Base-by-base conservation (phyloP, 2,113 vertebrate species). In the Haemorhous mexicanus region DNA sequence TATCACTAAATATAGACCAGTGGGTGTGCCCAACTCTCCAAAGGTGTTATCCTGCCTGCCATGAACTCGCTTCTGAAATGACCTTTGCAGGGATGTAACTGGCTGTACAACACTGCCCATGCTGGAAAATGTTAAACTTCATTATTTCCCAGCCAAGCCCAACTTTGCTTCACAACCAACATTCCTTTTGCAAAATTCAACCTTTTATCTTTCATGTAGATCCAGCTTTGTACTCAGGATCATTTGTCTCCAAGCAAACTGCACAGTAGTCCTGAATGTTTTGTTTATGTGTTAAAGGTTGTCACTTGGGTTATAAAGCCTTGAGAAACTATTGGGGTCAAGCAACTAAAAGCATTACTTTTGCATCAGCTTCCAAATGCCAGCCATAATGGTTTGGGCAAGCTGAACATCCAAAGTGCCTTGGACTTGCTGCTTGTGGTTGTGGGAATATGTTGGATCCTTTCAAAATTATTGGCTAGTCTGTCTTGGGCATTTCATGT, bases 281-380 rank as follows among this genome's bases (percentile, higher is more conserved):
- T 58, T 89, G 84, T 96, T 94, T 91, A 53, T 87, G 74, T 93
- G 90, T 74, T 93, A 90, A 97, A 97, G 73, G 77, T 92, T 96
- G 87, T 96, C 93, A 49, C 66, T 93, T 79, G 67, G 58, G 75
- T 94, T 96, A 58, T 93, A 85, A 96, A 96, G 39, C 61, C 63
- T 72, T 86, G 52, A 92, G 53, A 90, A 96, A 96, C 72, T 91
- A 70, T 82, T 8, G 9, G 87, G 85, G 92, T 92, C 90, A 69
- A 84, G 91, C 70, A 97, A 80, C 82, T 88, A 52, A 87, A 96
- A 94, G 32, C 37, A 33, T 91, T 63, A 49, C 82, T 96, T 93
- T 81, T 89, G 73, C 83, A 52, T 90, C 1, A 1, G 39, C 82
- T 94, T 95, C 73, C 59, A 82, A 64, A 75, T 94, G 92, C 93